Evolutionary conservation across 2,888 invertebrate species (phyloP), one percentile per base, ranked within the genome.

Genomic region (Quadroppia sp.): DNA sequence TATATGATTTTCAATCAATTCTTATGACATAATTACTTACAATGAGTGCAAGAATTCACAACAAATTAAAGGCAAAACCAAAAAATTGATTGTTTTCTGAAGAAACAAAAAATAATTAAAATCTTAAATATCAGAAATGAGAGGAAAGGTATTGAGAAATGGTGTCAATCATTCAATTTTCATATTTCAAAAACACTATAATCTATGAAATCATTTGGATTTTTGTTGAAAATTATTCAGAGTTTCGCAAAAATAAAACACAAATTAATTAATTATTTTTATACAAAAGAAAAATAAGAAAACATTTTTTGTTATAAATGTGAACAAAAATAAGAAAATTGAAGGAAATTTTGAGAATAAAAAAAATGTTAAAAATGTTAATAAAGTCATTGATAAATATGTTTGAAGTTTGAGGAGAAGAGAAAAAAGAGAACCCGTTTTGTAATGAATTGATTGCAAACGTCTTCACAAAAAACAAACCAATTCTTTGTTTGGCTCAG

Each of bases 81-180:
- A 64, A n/a, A 36, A 64, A 36, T 64, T 64, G 61, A 64, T 64
- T 64, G 61, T 64, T 64, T 64, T 64, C n/a, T 64, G n/a, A 36
- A 3, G 23, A 7, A 32, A 64, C n/a, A 64, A 32, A 56, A 56
- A 59, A 59, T 28, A 6, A 64, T 4, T 17, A 64, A 36, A 36
- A 64, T 20, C 56, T 64, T 15, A 7, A 64, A 36, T 64, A 64
- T 11, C 20, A 36, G 17, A 2, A 28, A 56, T 25, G 28, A 56
- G 11, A 56, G 56, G 56, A 56, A 23, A 56, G 56, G 28, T 15
- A 13, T 32, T 11, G 11, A 45, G 45, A 45, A 64, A 64, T 64
- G 32, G 61, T 64, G 61, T 64, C 61, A 64, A 64, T 64, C 32
- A 64, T 64, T 36, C 61, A 30, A 30, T 64, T 36, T 36, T 64